Base-by-base conservation (phyloP, 92 coral and sea anemone species). In the Palythoa grandis region DNA sequence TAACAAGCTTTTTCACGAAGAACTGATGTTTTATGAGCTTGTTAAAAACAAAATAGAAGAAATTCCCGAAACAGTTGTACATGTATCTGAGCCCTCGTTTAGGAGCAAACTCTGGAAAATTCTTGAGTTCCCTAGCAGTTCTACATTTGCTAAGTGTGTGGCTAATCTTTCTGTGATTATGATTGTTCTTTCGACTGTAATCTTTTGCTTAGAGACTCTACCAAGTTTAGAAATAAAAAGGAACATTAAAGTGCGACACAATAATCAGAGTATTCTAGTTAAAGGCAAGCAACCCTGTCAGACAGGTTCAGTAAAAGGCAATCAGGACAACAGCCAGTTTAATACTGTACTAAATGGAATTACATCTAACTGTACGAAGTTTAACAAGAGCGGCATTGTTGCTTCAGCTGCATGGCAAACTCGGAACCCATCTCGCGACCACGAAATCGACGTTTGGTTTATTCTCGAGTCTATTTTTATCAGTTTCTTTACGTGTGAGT, bases 141-240 rank as follows among this genome's bases (percentile, higher is more conserved):
- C 90, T 43, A 56, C 77, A 17, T 86, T 24, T 48, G 98, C 95
- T 50, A 83, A 54, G 14, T 70, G 68, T 57, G 24, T 83, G 76
- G 95, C 94, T 24, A 75, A 88, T 25, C 19, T 94, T 29, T 94
- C 96, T 24, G 67, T 94, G 38, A 10, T 90, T 1, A 70, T 94
- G 43, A 95, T 95, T 3, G 52, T 88, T 1, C 86, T 95, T 16
- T 95, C 98, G 14, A 95, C 95, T 4, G 63, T 94, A 39, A 92
- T 94, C n/a, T 94, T 90, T 79, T 94, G 98, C 69, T 48, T 95
- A 60, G 98, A 93, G 84, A 95, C 98, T 29, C 72, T 93, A n/a
- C 95, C 94, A 47, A 79, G 74, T 14, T 39, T 84, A 1, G 57
- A 8, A 20, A 9, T 39, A 2, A 52, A 53, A 48, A 73, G 76